These are phyloP conservation scores for Trichomalopsis sarcophagae DNA, from an alignment of 1,140 invertebrate species.

Conservation along the genomic window DNA sequence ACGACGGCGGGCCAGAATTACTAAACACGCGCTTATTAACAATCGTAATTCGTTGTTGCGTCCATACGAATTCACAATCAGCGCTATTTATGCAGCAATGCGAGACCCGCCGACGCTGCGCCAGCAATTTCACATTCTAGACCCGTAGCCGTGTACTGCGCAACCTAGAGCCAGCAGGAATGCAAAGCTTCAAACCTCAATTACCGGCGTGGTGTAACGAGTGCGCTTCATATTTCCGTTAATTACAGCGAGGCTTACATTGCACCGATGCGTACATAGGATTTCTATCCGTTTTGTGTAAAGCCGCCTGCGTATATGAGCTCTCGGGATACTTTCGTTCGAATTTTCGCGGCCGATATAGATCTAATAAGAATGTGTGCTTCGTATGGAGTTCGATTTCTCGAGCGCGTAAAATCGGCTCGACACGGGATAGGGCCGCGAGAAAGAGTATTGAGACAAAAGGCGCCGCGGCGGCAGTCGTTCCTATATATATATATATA, in stretches of 20 bases:
- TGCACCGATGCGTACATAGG: no score
- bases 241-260: background rate
- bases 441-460: background rate
- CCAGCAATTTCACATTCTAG: background rate
- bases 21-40: background rate
- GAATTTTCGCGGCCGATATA: no score
- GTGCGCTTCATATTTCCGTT: constrained; percentile 1
- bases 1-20: background rate
- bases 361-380: no score
- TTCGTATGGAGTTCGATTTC: no score
- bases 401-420: no score
- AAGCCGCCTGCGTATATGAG: background rate
- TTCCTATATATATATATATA: background rate
- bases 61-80: constrained; percentile 21
- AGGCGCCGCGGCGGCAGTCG: background rate
- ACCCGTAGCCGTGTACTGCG: background rate
- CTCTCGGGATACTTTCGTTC: background rate
- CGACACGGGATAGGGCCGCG: no score
- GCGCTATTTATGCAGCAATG: background rate
- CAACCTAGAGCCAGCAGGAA: background rate
- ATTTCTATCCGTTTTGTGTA: no score
- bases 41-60: background rate
- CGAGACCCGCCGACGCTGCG: background rate
- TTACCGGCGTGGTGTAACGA: background rate
- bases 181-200: constrained; percentile 24